A percentile compares a stretch with the other conserved stretches of the same genome.
phyloP scores from a whole-genome alignment of 1,140 invertebrate species.

The Neomicropteryx cornuta region DNA sequence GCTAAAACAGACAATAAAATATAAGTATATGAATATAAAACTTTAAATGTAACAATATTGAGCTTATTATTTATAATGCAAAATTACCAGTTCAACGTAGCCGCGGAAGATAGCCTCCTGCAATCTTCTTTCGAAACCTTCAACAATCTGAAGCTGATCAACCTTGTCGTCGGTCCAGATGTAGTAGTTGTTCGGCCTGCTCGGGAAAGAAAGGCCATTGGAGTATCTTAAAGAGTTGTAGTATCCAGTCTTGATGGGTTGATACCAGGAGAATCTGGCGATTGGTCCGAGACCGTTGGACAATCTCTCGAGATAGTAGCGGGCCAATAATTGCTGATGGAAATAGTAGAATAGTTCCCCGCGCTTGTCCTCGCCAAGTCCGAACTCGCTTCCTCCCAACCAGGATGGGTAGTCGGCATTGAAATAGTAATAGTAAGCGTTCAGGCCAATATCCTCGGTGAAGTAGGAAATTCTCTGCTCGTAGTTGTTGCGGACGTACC shows the following conservation, averaged over 20 bases:
- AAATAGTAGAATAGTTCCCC: slow-evolving; percentile 50
- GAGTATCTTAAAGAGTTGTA: slow-evolving; percentile 41
- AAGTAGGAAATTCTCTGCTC: slow-evolving; percentile 59
- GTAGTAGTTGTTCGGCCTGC: slow-evolving; percentile 38
- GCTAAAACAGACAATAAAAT: not conserved
- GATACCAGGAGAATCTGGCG: slow-evolving; percentile 42
- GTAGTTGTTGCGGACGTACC: slow-evolving; percentile 38
- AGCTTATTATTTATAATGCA: not conserved
- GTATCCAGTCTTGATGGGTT: slow-evolving; percentile 43
- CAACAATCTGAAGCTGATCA: slow-evolving; percentile 30
- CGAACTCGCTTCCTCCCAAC: slow-evolving; percentile 42
- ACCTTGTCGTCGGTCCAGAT: slow-evolving; percentile 32
- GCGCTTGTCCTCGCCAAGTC: slow-evolving; percentile 40
- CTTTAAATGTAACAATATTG: not conserved
- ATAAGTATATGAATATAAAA: not conserved
- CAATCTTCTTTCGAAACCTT: slow-evolving; percentile 41
- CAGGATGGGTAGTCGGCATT: slow-evolving; percentile 56
- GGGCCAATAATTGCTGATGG: slow-evolving; percentile 49
- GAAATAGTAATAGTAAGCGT: slow-evolving; percentile 60
- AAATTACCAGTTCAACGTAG: slow-evolving; percentile 21
- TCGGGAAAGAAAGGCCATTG: slow-evolving; percentile 45
- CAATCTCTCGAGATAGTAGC: slow-evolving; percentile 58
- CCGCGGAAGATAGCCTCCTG: slow-evolving; percentile 42
- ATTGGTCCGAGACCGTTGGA: slow-evolving; percentile 48
- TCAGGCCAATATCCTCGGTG: slow-evolving; percentile 58